Conservation (phyloP, 2,113 vertebrate species). For the Eurystomus gularis region DNA sequence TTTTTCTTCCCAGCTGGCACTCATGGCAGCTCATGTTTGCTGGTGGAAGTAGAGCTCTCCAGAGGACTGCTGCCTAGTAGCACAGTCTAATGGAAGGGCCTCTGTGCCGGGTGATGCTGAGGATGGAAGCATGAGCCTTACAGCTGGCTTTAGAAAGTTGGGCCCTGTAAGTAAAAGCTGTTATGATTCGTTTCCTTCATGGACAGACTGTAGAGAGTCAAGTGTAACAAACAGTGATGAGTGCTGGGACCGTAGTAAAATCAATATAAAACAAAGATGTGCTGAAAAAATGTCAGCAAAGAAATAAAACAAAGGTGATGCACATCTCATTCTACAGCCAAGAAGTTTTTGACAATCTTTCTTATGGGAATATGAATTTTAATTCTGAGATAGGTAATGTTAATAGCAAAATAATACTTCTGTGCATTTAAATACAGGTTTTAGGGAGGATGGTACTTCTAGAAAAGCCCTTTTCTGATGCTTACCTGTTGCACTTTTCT, state of each 20-base stretch:
- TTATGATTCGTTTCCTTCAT: slow-evolving; percentile 17
- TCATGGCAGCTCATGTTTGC: background rate
- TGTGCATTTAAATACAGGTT: background rate
- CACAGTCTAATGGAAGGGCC: background rate
- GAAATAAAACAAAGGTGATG: background rate
- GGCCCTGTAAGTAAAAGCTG: slow-evolving; percentile 17
- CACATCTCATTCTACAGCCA: background rate
- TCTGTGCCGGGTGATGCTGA: background rate
- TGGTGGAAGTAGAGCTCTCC: background rate
- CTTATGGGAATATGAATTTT: background rate
- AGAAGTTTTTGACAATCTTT: background rate
- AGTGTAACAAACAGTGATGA: background rate
- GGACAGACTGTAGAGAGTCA: background rate
- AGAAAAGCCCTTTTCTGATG: background rate
- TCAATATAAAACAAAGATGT: background rate
- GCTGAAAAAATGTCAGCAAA: background rate
- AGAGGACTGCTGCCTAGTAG: slow-evolving; percentile 5
- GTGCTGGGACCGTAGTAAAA: background rate
- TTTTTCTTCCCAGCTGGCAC: slow-evolving; percentile 23
- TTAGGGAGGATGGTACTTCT: background rate
- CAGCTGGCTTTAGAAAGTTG: background rate
- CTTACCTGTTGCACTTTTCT: background rate
- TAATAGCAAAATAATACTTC: background rate
- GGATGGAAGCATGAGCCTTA: background rate
- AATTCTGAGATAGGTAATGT: background rate